Evolutionary conservation across 2,113 vertebrate genomes (phyloP).

Genomic region (Crotalus viridis): DNA sequence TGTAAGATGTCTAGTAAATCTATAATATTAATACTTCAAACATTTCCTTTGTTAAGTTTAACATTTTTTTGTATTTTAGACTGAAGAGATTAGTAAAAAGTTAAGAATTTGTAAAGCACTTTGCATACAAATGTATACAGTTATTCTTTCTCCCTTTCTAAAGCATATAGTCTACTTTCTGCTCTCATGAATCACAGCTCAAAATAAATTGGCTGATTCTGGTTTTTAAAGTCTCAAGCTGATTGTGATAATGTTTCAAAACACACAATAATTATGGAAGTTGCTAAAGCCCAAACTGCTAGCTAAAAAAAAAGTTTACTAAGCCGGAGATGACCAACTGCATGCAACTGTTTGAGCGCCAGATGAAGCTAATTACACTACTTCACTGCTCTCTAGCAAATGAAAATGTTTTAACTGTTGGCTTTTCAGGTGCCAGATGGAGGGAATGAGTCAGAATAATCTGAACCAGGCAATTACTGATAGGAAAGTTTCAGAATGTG

Average conservation of each 20-base stretch:
- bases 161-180: background rate
- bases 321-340: conserved; percentile 42
- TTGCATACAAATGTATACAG: background rate
- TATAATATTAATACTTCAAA: too few species aligned
- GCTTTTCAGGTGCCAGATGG: conserved; percentile 54
- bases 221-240: background rate
- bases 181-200: conserved; percentile 3
- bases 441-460: conserved; percentile 34
- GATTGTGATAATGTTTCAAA: background rate
- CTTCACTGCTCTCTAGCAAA: conserved; percentile 48
- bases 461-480: conserved; percentile 30
- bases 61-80: background rate
- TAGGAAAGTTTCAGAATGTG: conserved; percentile 41
- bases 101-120: background rate
- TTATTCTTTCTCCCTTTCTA: background rate
- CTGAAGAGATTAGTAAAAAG: background rate
- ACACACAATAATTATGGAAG: conserved; percentile 30
- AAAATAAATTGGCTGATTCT: conserved; percentile 31
- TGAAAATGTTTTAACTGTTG: conserved; percentile 46
- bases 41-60: conserved; percentile 4
- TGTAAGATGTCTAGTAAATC: background rate
- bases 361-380: conserved; percentile 55
- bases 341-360: conserved; percentile 34
- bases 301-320: conserved; percentile 44
- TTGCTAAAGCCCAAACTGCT: conserved; percentile 40